phyloP scores from a whole-genome alignment of 2,888 invertebrate species.

The Danaus chrysippus region DNA sequence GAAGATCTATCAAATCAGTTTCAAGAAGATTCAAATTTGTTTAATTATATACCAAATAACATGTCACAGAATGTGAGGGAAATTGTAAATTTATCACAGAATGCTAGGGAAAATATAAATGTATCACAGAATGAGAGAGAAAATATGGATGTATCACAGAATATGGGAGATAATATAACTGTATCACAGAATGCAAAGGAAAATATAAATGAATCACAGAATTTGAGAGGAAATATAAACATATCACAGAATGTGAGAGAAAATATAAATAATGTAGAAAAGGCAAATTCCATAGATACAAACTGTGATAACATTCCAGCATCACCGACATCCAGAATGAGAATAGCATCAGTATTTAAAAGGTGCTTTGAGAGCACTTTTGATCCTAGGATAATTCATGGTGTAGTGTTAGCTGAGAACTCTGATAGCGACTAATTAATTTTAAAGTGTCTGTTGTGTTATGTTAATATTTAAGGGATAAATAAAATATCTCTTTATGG shows the following conservation, averaged over 20 bases:
- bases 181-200: too few species aligned
- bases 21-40: slow-evolving; percentile 73
- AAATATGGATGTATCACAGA: slow-evolving; percentile 30
- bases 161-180: slow-evolving; percentile 14
- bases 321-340: slow-evolving; percentile 80
- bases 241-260: slow-evolving; percentile 31
- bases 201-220: too few species aligned
- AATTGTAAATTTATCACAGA: slow-evolving; percentile 13
- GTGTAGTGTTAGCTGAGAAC: slow-evolving; percentile 83
- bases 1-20: slow-evolving; percentile 59
- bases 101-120: slow-evolving; percentile 36
- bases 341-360: slow-evolving; percentile 82
- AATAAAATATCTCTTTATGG: slow-evolving; percentile 70
- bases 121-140: slow-evolving; percentile 36
- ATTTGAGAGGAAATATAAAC: slow-evolving; percentile 14
- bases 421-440: slow-evolving; percentile 80
- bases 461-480: slow-evolving; percentile 29
- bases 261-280: slow-evolving; percentile 34
- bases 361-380: slow-evolving; percentile 87
- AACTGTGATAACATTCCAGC: slow-evolving; percentile 76
- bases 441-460: slow-evolving; percentile 9
- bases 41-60: slow-evolving; percentile 66
- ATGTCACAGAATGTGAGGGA: slow-evolving; percentile 16
- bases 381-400: slow-evolving; percentile 79
- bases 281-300: slow-evolving; percentile 40